A percentile compares a stretch with the other conserved stretches of the same genome.
phyloP scores from a whole-genome alignment of 2,797 vertebrate genomes.

The Parauchenoglanis ngamensis region DNA sequence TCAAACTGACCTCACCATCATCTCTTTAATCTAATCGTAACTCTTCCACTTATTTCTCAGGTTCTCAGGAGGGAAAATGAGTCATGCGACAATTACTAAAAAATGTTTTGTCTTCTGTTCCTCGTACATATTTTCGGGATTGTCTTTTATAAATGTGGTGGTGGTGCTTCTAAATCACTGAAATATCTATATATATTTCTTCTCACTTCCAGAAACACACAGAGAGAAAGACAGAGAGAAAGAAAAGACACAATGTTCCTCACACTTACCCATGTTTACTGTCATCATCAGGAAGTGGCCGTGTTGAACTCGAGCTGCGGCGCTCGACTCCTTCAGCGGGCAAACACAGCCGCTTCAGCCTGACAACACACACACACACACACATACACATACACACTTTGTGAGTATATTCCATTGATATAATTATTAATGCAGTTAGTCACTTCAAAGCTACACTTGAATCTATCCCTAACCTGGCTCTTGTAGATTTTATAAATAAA shows the following conservation, averaged over 20 bases:
- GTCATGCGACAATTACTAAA: no score
- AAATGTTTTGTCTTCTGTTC: no score
- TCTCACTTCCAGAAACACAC: not conserved
- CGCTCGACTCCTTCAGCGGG: conserved; percentile 75
- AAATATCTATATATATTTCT: no score
- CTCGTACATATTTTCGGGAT: no score
- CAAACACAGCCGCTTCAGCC: conserved; percentile 38
- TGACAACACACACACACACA: conserved; percentile 22
- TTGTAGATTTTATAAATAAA: not conserved
- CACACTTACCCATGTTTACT: conserved; percentile 82
- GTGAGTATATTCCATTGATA: not conserved
- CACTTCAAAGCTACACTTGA: not conserved
- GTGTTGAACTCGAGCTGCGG: conserved; percentile 74
- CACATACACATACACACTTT: not conserved
- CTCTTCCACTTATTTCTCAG: not conserved
- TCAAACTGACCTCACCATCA: not conserved
- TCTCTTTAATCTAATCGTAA: no score
- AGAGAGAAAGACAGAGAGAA: not conserved
- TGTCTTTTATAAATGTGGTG: not conserved
- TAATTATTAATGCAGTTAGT: not conserved
- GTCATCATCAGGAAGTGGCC: conserved; percentile 84
- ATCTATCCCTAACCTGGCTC: not conserved
- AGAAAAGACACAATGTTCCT: conserved; percentile 5
- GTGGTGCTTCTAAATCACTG: no score
- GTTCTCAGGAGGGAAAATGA: not conserved